phyloP scores from a whole-genome alignment of 2,888 invertebrate genomes.

The Patella ulyssiponensis region DNA sequence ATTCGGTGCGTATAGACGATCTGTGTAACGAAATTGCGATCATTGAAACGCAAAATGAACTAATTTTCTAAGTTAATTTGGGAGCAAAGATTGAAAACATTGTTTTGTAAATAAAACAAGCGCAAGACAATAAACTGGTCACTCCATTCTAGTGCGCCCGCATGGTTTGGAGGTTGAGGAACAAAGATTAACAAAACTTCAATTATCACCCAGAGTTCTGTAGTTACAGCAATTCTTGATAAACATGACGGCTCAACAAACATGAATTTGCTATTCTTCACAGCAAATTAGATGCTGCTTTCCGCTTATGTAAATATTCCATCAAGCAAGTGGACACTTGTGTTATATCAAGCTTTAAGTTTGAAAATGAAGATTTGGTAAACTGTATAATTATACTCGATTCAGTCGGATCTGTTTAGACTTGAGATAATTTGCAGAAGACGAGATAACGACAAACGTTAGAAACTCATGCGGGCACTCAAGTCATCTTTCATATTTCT shows the following conservation, averaged over 20 bases:
- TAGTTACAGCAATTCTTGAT: background rate
- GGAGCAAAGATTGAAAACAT: background rate
- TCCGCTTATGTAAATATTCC: too few species aligned
- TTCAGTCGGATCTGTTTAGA: too few species aligned
- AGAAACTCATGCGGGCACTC: too few species aligned
- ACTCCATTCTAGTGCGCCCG: background rate
- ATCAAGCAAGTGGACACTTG: too few species aligned
- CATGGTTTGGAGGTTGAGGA: background rate
- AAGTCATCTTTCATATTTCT: too few species aligned
- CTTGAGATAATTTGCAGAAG: too few species aligned
- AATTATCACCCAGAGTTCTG: background rate
- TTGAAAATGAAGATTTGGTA: too few species aligned
- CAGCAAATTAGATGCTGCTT: too few species aligned
- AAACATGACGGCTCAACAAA: slow-evolving; percentile 2
- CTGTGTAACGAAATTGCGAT: background rate
- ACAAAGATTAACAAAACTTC: background rate
- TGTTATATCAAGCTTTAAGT: too few species aligned
- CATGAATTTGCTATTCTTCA: background rate
- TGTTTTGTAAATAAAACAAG: background rate
- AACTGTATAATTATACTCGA: too few species aligned
- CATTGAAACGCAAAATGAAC: background rate
- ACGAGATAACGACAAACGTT: too few species aligned
- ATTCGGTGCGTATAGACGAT: background rate
- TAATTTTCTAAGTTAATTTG: slow-evolving; percentile 1
- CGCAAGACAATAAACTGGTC: slow-evolving; percentile 6